Evolutionary conservation across 2,888 invertebrate genomes (phyloP), one percentile per base, ranked within the genome.

Genomic region (Acronicta psi): DNA sequence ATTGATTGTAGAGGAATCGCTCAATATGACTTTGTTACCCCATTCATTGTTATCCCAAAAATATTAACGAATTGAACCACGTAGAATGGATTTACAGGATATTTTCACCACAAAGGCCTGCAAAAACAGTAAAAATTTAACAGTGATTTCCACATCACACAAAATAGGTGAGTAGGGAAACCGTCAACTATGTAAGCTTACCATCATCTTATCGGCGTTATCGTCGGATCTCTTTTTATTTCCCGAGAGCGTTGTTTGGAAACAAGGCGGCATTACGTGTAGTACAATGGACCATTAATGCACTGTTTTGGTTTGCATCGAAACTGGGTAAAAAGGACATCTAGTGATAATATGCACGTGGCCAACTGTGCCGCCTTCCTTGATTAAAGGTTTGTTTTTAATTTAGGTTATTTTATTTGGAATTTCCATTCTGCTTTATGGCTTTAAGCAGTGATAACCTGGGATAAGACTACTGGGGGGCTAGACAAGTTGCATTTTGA

Each of bases 251-350:
- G 80, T 38, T 65, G 82, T 84, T 84, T 83, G 64, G 67, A 84
- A 81, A 84, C 82, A 74, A 23, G 34, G 45, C 50, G 40, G 44
- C 58, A 69, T 86, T 83, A 82, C 83, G 77, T 68, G 46, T 51
- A 46, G 57, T 58, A 92, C 92, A 92, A 92, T 91, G 81, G 92
- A 66, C 84, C 85, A 84, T 92, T 89, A 91, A 86, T 6, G 34
- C 43, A 43, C 58, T 92, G 90, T 91, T 91, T 91, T 88, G 87
- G 80, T 89, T 87, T 68, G 17, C 38, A 54, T 58, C 63, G 81
- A 84, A 90, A 86, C 83, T 90, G 75, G 90, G 89, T 90, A 90
- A 90, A 92, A 91, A 89, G 89, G 90, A 87, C 87, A 84, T 82
- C 79, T 69, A 73, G 77, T 73, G 83, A 81, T 82, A 81, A 63